Evolutionary conservation across 2,888 invertebrate species (phyloP), one percentile per base, ranked within the genome.

Genomic region (Drosophila fulvimacula): DNA sequence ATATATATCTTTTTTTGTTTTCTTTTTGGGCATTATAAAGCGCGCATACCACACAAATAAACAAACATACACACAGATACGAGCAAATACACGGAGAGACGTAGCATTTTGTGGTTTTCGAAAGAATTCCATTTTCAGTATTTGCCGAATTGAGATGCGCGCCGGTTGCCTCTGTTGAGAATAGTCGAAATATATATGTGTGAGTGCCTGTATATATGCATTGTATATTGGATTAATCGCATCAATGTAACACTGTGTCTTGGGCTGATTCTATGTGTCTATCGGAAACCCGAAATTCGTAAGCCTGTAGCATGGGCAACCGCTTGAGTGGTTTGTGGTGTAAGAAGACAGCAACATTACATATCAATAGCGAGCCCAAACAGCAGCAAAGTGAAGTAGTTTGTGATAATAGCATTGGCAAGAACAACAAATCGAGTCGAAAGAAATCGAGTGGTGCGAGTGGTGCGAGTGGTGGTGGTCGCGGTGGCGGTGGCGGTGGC

Each of bases 281-380:
- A 30, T 30, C 30, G 9, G 30, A 30, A 2, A 30, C 30, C 3
- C 30, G 30, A 30, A 30, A 30, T 10, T 5, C 30, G 30, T 10
- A 30, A 81, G 70, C 66, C 63, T 76, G 77, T 89, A 91, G 90
- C 86, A 92, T 92, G 92, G 92, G 92, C 86, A 92, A 92, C 89
- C 91, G 91, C 81, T 82, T 90, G 79, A 91, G 92, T 79, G 89
- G 88, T 70, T 89, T 92, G 88, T 92, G 92, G 92, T 92, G 92
- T 89, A 92, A 91, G 83, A 92, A 92, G 79, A 78, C 89, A 83
- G 72, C 76, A 70, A 79, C 84, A 73, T 78, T 88, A 48, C 74
- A 75, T 61, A 85, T 82, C 34, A 77, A 53, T 69, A 67, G 58
- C 69, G 69, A 88, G 3, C 24, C 59, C 27, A 69, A 64, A 5